These are phyloP conservation scores for Ellobium chinense DNA, from an alignment of 2,888 invertebrate species.

Conservation along the genomic window DNA sequence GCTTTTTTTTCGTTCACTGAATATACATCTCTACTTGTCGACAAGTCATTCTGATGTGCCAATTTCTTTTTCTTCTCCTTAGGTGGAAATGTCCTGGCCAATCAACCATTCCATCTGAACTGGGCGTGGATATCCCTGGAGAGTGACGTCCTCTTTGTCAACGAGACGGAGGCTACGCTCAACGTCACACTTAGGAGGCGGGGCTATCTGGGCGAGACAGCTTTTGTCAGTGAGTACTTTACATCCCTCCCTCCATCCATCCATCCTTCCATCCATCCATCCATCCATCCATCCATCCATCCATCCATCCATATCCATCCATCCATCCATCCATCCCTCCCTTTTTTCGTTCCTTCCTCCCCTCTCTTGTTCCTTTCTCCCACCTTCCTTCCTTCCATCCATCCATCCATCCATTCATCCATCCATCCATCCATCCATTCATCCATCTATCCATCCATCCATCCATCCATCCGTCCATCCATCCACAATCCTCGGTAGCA, in stretches of 20 bases:
- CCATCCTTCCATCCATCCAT: not conserved
- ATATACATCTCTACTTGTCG: no score
- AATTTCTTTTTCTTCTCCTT: conserved; percentile 52
- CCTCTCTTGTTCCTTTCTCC: not conserved
- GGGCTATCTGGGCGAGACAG: conserved; percentile 77
- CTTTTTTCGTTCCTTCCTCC: not conserved
- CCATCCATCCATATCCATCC: not conserved
- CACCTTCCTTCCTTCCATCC: not conserved
- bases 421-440: no score
- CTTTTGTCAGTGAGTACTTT: conserved; percentile 76
- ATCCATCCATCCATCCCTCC: not conserved
- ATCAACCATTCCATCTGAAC: conserved; percentile 76
- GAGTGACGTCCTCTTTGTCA: conserved; percentile 62
- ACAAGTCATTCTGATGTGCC: no score
- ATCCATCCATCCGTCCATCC: no score
- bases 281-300: not conserved
- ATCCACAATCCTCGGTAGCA: no score
- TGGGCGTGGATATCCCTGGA: conserved; percentile 78
- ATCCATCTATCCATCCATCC: no score
- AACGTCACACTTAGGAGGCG: conserved; percentile 72
- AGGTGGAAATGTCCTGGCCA: conserved; percentile 75
- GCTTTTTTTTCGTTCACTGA: no score
- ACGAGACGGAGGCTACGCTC: conserved; percentile 72
- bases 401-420: no score
- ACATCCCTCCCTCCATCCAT: not conserved